Evolutionary conservation across 2,113 vertebrate genomes (phyloP).

Genomic region (Cephalopholis sonnerati): DNA sequence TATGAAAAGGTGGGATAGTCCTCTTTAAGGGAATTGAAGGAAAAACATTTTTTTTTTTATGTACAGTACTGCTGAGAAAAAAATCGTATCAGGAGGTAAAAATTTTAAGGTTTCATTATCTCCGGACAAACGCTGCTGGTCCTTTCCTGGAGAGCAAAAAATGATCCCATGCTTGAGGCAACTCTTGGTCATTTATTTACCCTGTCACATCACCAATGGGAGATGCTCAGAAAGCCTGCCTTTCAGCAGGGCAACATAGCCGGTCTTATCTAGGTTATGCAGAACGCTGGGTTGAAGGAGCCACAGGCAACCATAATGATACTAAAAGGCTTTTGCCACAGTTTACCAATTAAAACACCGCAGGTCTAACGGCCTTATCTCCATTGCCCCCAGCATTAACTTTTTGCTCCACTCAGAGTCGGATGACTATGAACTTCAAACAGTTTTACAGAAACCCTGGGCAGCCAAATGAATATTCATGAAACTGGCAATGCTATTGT

Average conservation of each 20-base stretch:
- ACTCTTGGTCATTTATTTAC: constrained; percentile 69
- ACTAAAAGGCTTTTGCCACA: constrained; percentile 74
- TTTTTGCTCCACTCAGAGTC: constrained; percentile 61
- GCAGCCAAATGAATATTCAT: constrained; percentile 75
- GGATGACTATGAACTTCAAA: constrained; percentile 71
- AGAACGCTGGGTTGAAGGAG: constrained; percentile 74
- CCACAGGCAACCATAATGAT: constrained; percentile 72
- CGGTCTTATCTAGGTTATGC: constrained; percentile 82
- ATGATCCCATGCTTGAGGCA: constrained; percentile 54
- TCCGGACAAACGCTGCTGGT: constrained; percentile 12
- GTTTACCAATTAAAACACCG: constrained; percentile 81
- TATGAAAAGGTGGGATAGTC: background rate
- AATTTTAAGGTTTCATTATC: constrained; percentile 32
- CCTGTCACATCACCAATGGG: constrained; percentile 62
- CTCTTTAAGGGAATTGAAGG: background rate
- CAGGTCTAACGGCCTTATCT: constrained; percentile 78
- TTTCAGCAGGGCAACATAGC: constrained; percentile 61
- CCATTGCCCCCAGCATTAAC: constrained; percentile 66
- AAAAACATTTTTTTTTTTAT: background rate
- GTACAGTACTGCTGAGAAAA: constrained; percentile 18
- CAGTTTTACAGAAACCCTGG: constrained; percentile 55
- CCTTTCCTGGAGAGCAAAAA: constrained; percentile 51
- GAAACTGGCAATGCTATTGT: constrained; percentile 39
- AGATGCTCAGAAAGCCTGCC: constrained; percentile 63
- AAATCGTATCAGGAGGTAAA: constrained; percentile 31